Conservation (phyloP, 2,113 vertebrate species). For the Cathartes aura region DNA sequence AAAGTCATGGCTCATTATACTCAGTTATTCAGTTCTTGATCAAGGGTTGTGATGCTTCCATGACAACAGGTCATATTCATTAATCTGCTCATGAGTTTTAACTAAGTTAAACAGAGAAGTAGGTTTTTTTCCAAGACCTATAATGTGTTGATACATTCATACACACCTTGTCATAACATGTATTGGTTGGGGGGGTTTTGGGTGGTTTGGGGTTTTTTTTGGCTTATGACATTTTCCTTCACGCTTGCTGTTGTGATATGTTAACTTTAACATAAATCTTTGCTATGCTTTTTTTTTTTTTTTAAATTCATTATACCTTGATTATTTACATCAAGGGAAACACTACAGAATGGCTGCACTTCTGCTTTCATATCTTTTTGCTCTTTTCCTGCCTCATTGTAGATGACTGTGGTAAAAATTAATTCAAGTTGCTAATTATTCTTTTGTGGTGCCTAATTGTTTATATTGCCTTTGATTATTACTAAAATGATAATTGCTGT, state of each 20-base stretch:
- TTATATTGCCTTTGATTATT: background rate
- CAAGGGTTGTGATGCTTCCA: background rate
- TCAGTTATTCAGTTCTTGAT: background rate
- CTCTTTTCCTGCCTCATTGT: background rate
- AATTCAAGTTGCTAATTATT: background rate
- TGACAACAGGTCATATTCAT: background rate
- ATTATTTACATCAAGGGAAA: background rate
- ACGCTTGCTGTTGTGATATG: background rate
- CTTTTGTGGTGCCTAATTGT: background rate
- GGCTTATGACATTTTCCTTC: background rate
- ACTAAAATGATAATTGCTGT: background rate
- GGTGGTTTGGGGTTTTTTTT: background rate
- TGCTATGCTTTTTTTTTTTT: background rate
- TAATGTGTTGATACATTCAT: background rate
- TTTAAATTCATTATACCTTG: background rate
- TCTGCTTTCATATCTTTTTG: background rate
- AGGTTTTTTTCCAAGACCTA: background rate
- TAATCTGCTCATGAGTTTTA: background rate
- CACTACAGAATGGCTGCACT: background rate
- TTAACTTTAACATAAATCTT: background rate
- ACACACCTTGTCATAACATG: background rate
- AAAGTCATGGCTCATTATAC: background rate
- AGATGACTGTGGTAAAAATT: background rate
- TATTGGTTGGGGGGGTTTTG: background rate
- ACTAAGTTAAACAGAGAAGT: background rate